Base-by-base conservation (phyloP, 2,797 vertebrate species). In the Melanotaenia trifasciata region DNA sequence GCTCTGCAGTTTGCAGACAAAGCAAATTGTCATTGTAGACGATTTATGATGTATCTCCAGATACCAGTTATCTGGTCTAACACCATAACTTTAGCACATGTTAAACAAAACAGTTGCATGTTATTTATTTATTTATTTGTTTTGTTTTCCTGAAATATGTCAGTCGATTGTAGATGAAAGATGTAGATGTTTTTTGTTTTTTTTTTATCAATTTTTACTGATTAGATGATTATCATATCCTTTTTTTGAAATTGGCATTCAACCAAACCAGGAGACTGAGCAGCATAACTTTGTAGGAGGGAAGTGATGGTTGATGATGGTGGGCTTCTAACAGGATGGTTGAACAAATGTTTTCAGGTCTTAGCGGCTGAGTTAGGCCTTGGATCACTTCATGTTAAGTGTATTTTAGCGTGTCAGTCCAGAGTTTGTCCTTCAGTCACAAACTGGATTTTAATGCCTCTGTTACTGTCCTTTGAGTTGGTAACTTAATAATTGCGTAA, bases 1-100 rank as follows among this genome's bases (percentile, higher is more conserved):
- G 43, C 74, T 18, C n/a, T 61, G 13, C 57, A 64, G 53, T 74
- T 35, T 81, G 72, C 33, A 0, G 67, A 72, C 76, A 79, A 66
- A 79, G 75, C 74, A 81, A 36, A 76, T 83, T 79, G 35, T 57
- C 73, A 54, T 78, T 78, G 56, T 71, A 45, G 64, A 80, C 76
- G 16, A 75, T 74, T 81, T 65, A 65, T 75, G 69, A 60, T 64
- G 26, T 5, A 72, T 80, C 57, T 73, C 53, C 60, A 80, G 74
- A 56, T 58, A 35, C 8, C 62, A 20, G 64, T 76, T 64, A 58
- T 74, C 61, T 26, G 1, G 26, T 78, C 67, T 53, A 79, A 76
- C 56, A 26, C 61, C 36, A 20, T 32, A 3, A 10, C 22, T 45
- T 74, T 66, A 47, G 4, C 45, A 33, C n/a, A 13, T 14, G 7